Evolutionary conservation across 2,888 invertebrate species (phyloP), one percentile per base, ranked within the genome.

Genomic region (Saturnia japonica): DNA sequence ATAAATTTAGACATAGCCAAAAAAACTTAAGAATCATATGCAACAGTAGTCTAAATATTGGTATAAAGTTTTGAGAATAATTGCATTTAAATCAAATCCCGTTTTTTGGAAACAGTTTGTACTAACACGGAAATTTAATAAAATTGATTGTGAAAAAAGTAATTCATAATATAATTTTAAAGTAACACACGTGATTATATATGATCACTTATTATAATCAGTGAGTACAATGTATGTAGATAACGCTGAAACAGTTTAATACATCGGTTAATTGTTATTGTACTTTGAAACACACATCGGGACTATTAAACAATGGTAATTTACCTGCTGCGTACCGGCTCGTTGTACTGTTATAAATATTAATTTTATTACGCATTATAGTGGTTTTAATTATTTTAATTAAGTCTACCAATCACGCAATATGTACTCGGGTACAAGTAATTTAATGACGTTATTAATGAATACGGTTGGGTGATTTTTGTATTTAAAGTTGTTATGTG

Each of bases 221-320:
- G 64, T 64, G 16, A 19, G 19, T 40, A n/a, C 25, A 57, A 25
- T 25, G 40, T 28, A 28, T n/a, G n/a, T 64, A 40, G 19, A 16
- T 62, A 22, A 8, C 57, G 25, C 25, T 28, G 12, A 60, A 28
- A 28, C 4, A 64, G 64, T 64, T 64, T 19, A 64, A 64, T 64
- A 64, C n/a, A 64, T 40, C 40, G 64, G 40, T 64, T 64, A 64
- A 64, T 64, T 64, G 40, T 40, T 40, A 64, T 64, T 40, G 40
- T 64, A 64, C 19, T 40, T 40, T 16, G 64, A 64, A 64, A 64
- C 40, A 64, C 19, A 64, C 64, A 40, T 64, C 64, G 40, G 40
- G 1, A 34, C 64, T 64, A 40, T 64, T 64, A 40, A 64, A 64
- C 64, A 64, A 64, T 64, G 64, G 64, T 64, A 64, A 64, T 64